Evolutionary conservation across 2,888 invertebrate species (phyloP).

Genomic region (Protodeltote pygarga): DNA sequence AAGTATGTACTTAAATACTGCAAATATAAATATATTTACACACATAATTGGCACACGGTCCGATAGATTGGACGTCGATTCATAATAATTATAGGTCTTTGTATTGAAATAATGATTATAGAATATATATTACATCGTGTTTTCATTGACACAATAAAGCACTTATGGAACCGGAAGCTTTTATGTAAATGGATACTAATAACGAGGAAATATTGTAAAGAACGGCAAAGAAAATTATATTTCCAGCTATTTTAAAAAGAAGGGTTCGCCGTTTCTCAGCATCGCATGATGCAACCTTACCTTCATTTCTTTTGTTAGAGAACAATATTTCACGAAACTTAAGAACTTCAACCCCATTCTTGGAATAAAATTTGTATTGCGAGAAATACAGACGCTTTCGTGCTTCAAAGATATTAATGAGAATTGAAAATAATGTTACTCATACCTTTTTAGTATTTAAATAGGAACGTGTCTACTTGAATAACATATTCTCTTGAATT

Average conservation of each 20-base stretch:
- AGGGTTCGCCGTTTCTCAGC: slow-evolving; percentile 27
- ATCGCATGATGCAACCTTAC: slow-evolving; percentile 29
- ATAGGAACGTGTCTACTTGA: too few species aligned
- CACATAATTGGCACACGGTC: slow-evolving; percentile 3
- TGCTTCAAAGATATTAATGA: neutral
- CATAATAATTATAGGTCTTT: neutral
- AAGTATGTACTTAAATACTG: neutral
- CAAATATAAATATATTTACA: neutral
- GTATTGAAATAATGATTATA: neutral
- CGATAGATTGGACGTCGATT: slow-evolving; percentile 2
- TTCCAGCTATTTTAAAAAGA: slow-evolving; percentile 41
- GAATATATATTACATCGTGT: too few species aligned
- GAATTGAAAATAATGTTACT: slow-evolving; percentile 3
- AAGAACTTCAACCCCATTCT: slow-evolving; percentile 22
- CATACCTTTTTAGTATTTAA: too few species aligned
- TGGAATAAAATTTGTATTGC: slow-evolving; percentile 20
- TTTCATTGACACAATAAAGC: neutral
- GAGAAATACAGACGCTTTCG: neutral
- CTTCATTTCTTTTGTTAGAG: slow-evolving; percentile 29
- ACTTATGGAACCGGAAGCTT: slow-evolving; percentile 4
- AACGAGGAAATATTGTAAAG: slow-evolving; percentile 42
- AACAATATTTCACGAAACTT: slow-evolving; percentile 24
- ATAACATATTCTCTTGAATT: too few species aligned
- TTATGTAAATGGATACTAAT: slow-evolving; percentile 13
- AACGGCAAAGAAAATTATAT: slow-evolving; percentile 41